A percentile compares a stretch with the other conserved stretches of the same genome.
These are phyloP conservation scores for Trachelus iudaicus DNA, from an alignment of 2,888 invertebrate genomes.

Conservation along the genomic window DNA sequence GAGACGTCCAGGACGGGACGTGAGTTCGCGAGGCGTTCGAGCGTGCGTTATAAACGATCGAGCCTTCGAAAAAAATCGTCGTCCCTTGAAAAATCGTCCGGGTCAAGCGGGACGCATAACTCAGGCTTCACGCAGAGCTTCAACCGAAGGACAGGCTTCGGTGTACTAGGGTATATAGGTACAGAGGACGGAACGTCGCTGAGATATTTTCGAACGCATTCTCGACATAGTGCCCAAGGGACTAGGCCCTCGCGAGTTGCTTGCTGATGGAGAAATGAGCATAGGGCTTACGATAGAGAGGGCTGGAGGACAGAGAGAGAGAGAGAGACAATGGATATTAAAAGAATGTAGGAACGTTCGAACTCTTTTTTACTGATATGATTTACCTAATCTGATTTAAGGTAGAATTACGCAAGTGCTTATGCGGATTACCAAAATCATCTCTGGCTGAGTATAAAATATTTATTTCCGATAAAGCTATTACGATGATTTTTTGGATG, in stretches of 20 bases:
- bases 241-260: neutral
- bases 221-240: neutral
- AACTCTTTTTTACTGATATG: neutral
- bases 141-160: neutral
- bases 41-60: conserved; percentile 18
- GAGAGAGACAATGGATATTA: neutral
- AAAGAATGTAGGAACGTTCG: neutral
- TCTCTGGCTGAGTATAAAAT: neutral
- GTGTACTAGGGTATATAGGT: neutral
- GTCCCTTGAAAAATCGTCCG: conserved; percentile 23
- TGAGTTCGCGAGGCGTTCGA: conserved; percentile 18
- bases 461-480: neutral
- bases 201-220: conserved; percentile 1
- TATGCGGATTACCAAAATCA: neutral
- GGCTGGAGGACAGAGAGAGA: neutral
- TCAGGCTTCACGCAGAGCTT: conserved; percentile 7
- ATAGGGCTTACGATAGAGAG: neutral
- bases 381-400: neutral
- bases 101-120: conserved; percentile 24
- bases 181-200: neutral
- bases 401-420: neutral
- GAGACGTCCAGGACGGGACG: conserved; percentile 19
- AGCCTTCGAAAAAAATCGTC: conserved; percentile 21
- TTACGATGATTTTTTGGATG: neutral
- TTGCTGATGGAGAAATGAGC: neutral